Evolutionary conservation across 2,113 vertebrate species (phyloP).

Genomic region (Stegostoma tigrinum): DNA sequence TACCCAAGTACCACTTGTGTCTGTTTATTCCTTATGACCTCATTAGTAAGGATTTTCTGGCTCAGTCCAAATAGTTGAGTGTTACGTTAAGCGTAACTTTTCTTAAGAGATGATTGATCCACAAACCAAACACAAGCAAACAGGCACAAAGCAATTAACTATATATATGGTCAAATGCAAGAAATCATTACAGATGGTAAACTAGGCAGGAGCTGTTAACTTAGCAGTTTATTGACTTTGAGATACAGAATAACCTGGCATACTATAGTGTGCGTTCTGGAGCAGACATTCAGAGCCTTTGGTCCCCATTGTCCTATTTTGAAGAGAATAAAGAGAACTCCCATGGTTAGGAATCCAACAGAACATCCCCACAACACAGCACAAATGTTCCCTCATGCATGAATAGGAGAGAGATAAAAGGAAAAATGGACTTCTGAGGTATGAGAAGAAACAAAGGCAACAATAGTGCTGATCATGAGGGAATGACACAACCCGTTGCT

Average conservation of each 20-base stretch:
- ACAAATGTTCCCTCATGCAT: constrained; percentile 99
- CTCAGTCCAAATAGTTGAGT: constrained; percentile 62
- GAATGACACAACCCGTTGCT: constrained; percentile 90
- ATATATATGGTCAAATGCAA: not conserved
- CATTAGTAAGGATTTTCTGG: constrained; percentile 86
- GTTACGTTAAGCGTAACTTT: constrained; percentile 36
- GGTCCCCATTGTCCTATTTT: constrained; percentile 86
- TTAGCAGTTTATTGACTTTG: constrained; percentile 99
- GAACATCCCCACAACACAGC: constrained; percentile 99
- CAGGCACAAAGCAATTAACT: constrained; percentile 5
- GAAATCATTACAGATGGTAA: constrained; percentile 24
- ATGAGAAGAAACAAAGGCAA: constrained; percentile 94
- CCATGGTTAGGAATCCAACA: constrained; percentile 98
- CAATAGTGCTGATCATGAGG: constrained; percentile 98
- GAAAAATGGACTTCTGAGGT: constrained; percentile 98
- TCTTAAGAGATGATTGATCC: constrained; percentile 44
- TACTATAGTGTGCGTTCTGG: constrained; percentile 91
- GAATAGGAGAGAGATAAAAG: constrained; percentile 98
- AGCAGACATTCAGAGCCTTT: constrained; percentile 87
- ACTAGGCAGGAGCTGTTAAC: constrained; percentile 64
- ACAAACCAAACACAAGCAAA: constrained; percentile 39
- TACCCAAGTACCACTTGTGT: constrained; percentile 62
- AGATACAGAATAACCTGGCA: constrained; percentile 97
- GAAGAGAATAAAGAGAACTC: constrained; percentile 97
- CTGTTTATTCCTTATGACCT: constrained; percentile 67